Base-by-base conservation (phyloP, 2,797 vertebrate species). In the Epinephelus malabaricus region DNA sequence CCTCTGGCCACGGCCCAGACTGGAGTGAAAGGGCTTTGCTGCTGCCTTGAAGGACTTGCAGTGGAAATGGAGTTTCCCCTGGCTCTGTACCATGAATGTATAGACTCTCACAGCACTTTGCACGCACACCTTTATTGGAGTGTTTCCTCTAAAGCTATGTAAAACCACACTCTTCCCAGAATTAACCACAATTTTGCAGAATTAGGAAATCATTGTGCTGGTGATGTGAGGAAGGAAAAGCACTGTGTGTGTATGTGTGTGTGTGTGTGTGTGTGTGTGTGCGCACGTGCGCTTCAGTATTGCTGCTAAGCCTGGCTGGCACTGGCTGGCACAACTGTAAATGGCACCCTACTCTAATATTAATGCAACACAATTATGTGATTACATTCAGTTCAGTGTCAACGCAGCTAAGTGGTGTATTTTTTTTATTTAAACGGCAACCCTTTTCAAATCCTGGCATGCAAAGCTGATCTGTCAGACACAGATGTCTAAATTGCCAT, bases 291-390 rank as follows among this genome's bases (percentile, higher is more conserved):
- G 2, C 21, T 62, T 86, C 68, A 69, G 63, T 84, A 30, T 60
- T 67, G 63, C 67, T 71, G 76, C 68, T 84, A 59, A 75, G 60
- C 76, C 46, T 59, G 74, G 84, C 85, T 86, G 84, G 71, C 85
- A 85, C n/a, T 54, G 76, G 53, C 54, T 73, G 73, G 51, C 55
- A 72, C 61, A 25, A 18, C 38, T 49, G 72, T 88, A 87, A 92
- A 89, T 80, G 79, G 73, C 83, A 82, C 47, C 83, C 79, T 87
- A 79, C 67, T 94, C 56, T 91, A 91, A 92, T 91, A 91, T 91
- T 90, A 93, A 94, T 89, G 85, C 80, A 81, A 73, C 69, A 81
- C 87, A 94, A 92, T 94, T 93, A 92, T 93, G 88, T 87, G 89
- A 94, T 93, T 92, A 93, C 79, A 86, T 73, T 46, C 71, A 82